Conservation (phyloP, 2,888 invertebrate genomes). For the Agonopterix alstromeriana region DNA sequence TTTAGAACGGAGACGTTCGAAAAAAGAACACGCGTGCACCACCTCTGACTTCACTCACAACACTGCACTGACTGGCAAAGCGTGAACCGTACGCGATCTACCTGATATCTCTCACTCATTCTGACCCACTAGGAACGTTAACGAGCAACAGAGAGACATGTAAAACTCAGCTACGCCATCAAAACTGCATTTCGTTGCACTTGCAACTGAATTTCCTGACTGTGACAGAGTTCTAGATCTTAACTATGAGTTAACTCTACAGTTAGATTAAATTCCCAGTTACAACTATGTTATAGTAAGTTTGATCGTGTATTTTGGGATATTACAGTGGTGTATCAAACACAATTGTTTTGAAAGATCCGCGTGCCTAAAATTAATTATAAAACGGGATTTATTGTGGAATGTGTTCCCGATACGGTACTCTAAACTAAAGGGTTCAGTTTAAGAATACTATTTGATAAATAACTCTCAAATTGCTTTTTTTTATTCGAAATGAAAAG, state of each 20-base stretch:
- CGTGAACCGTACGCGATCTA: slow-evolving; percentile 19
- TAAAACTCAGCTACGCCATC: slow-evolving; percentile 21
- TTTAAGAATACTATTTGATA: no score
- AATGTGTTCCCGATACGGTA: no score
- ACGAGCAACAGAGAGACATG: slow-evolving; percentile 33
- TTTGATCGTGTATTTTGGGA: slow-evolving; percentile 32
- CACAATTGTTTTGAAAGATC: slow-evolving; percentile 34
- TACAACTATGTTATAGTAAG: slow-evolving; percentile 26
- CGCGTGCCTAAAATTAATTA: slow-evolving; percentile 22
- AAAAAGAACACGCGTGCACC: slow-evolving; percentile 17
- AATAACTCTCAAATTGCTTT: no score
- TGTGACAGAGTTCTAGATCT: slow-evolving; percentile 40
- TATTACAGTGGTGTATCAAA: slow-evolving; percentile 23
- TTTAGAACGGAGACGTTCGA: slow-evolving; percentile 21
- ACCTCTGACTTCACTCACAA: slow-evolving; percentile 28
- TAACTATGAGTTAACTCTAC: slow-evolving; percentile 20
- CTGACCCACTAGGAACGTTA: slow-evolving; percentile 18
- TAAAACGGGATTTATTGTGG: slow-evolving; percentile 5
- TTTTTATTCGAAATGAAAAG: no score
- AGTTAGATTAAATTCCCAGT: slow-evolving; percentile 6
- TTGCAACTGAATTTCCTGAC: slow-evolving; percentile 25
- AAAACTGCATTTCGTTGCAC: slow-evolving; percentile 45
- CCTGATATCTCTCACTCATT: slow-evolving; percentile 44
- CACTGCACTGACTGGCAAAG: slow-evolving; percentile 44
- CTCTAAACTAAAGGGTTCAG: no score